Base-by-base conservation (phyloP, 2,113 vertebrate genomes). In the Plectropomus leopardus region DNA sequence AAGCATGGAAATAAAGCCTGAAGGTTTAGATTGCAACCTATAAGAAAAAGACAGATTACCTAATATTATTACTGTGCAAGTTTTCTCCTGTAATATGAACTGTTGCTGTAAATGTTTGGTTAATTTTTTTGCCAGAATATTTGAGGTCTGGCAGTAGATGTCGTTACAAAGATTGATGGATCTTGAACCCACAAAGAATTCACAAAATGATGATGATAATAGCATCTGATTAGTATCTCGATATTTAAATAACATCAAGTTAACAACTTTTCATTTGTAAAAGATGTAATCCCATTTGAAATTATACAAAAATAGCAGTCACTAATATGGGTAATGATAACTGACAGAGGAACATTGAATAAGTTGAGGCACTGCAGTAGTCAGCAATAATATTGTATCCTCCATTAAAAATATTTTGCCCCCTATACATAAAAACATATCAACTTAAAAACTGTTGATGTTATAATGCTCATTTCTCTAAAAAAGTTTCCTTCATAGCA, bases 1-100 rank as follows among this genome's bases (percentile, higher is more conserved):
- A 78, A 24, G 32, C 40, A 81, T 45, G 21, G 9, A 47, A 69
- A 65, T 58, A 15, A 24, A 54, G 57, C 26, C 68, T 47, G 24
- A 19, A 53, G 32, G 26, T 44, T 65, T 7, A 34, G 3, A 45
- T 19, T 51, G 8, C 2, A 53, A 53, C 30, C 36, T 69, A 76
- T 15, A 13, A 2, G 40, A 67, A 75, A 53, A 24, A 19, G 15
- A 23, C 16, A 26, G 15, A 72, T 68, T 5, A 26, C 23, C 6
- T 54, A 21, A 60, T 72, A 14, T 76, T 15, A 45, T 42, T 36
- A 51, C 17, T 63, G 11, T 53, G 15, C 24, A 75, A 19, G 50
- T 34, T 48, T 13, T 34, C 4, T 58, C 23, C 21, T 26, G 61
- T 23, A 8, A 57, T 5, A 45, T 19, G 14, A 76, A 24, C 1